phyloP scores from a whole-genome alignment of 2,888 invertebrate species.

The Apeira syringaria region DNA sequence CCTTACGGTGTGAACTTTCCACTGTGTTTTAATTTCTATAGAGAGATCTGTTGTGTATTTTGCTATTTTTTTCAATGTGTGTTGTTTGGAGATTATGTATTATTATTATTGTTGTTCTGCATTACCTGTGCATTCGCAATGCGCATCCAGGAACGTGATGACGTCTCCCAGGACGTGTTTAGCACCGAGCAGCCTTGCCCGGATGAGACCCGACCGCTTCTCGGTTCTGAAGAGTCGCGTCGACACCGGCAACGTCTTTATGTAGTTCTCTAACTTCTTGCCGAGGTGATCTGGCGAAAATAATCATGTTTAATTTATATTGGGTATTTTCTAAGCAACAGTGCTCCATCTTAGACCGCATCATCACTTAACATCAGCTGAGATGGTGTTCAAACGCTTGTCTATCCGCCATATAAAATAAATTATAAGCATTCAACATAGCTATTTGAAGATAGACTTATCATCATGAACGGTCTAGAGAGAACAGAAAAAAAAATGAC shows the following conservation, averaged over 20 bases:
- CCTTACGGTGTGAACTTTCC: no score
- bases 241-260: conserved; percentile 92
- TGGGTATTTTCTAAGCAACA: background rate
- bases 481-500: no score
- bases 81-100: no score
- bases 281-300: conserved; percentile 90
- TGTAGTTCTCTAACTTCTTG: conserved; percentile 94
- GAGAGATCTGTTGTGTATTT: no score
- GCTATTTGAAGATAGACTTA: no score
- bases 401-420: background rate
- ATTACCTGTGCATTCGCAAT: conserved; percentile 94
- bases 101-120: no score
- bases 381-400: background rate
- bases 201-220: conserved; percentile 96
- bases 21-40: no score
- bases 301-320: background rate
- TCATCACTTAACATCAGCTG: background rate
- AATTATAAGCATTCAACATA: no score
- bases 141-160: conserved; percentile 98
- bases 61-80: no score
- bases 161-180: conserved; percentile 96
- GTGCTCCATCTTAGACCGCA: background rate
- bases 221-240: conserved; percentile 95
- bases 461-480: no score
- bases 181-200: conserved; percentile 97